Conservation (phyloP, 2,113 vertebrate genomes). For the Phyllopteryx taeniolatus region DNA sequence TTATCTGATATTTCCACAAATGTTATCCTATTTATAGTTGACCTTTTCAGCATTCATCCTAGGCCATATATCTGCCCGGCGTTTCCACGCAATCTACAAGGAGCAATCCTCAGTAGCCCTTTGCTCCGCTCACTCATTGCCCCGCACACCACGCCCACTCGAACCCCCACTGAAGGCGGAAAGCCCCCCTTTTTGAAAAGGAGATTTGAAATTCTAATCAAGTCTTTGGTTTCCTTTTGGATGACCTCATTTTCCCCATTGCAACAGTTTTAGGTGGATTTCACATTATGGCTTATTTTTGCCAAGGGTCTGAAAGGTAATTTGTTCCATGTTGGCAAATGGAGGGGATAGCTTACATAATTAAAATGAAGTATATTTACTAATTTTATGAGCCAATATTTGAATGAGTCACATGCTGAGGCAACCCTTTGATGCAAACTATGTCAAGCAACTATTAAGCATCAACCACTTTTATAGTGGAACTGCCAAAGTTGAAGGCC, state of each 20-base stretch:
- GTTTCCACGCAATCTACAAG: slow-evolving; percentile 66
- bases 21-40: slow-evolving; percentile 67
- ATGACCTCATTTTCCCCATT: slow-evolving; percentile 80
- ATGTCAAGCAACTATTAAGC: neutral
- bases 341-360: slow-evolving; percentile 64
- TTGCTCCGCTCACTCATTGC: slow-evolving; percentile 42
- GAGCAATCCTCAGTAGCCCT: slow-evolving; percentile 62
- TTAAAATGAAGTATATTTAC: slow-evolving; percentile 61
- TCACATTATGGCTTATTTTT: slow-evolving; percentile 77
- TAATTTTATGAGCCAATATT: slow-evolving; percentile 48
- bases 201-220: slow-evolving; percentile 84
- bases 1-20: slow-evolving; percentile 69
- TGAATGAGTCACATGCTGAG: slow-evolving; percentile 37
- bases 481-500: neutral
- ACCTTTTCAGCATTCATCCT: slow-evolving; percentile 60
- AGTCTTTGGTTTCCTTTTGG: slow-evolving; percentile 78
- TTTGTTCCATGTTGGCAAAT: slow-evolving; percentile 77
- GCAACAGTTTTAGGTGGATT: slow-evolving; percentile 78
- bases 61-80: slow-evolving; percentile 64
- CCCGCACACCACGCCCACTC: slow-evolving; percentile 3
- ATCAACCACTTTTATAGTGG: neutral
- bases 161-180: slow-evolving; percentile 66
- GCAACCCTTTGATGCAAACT: slow-evolving; percentile 27
- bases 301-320: slow-evolving; percentile 74
- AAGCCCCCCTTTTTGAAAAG: slow-evolving; percentile 66